Conservation (phyloP, 2,797 vertebrate species). For the Manis crassicaudata region DNA sequence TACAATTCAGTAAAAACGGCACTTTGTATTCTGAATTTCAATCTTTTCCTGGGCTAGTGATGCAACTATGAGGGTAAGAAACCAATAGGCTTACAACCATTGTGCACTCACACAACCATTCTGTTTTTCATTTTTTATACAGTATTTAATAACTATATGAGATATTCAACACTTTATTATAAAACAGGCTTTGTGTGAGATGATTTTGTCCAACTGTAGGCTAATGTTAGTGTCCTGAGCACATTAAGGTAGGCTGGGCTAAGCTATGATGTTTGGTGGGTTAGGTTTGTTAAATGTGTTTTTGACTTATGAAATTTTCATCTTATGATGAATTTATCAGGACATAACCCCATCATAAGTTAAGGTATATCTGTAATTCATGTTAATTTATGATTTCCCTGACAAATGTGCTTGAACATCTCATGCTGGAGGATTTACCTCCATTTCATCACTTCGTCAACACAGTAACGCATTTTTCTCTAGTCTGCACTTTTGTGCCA, state of each 20-base stretch:
- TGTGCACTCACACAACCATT: not conserved
- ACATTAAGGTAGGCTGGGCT: too few relatives aligned
- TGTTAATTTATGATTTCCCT: not conserved
- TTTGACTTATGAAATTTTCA: too few relatives aligned
- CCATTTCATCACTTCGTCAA: not conserved
- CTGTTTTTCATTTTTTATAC: not conserved
- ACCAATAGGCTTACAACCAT: not conserved
- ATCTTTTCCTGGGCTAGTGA: not conserved
- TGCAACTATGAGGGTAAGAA: not conserved
- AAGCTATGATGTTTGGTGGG: too few relatives aligned
- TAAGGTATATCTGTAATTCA: not conserved
- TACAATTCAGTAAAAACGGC: not conserved
- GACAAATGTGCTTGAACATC: not conserved
- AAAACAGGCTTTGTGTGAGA: too few relatives aligned
- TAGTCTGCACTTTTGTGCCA: not conserved
- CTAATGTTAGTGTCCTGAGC: too few relatives aligned
- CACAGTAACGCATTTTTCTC: not conserved
- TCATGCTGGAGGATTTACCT: not conserved
- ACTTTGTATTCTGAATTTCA: not conserved
- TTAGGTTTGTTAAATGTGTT: too few relatives aligned
- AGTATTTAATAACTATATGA: not conserved
- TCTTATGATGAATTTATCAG: too few relatives aligned
- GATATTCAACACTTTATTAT: not conserved
- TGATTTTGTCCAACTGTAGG: too few relatives aligned
- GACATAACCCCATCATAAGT: too few relatives aligned